Evolutionary conservation across 2,113 vertebrate species (phyloP).

Genomic region (Thunnus thynnus): DNA sequence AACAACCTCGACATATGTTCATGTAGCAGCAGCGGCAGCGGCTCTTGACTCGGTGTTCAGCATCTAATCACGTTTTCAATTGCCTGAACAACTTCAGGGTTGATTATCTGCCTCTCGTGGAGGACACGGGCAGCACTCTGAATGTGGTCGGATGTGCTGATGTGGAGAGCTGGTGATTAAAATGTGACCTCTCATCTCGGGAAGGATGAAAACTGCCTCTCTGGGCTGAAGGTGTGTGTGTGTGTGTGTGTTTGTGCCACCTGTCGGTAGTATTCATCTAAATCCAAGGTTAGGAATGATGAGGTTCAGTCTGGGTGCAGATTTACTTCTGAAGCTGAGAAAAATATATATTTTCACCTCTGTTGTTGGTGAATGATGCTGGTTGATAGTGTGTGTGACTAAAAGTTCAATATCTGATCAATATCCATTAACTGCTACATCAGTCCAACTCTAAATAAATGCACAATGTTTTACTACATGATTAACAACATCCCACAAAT

Average conservation of each 20-base stretch:
- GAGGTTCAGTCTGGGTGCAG: no score
- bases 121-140: slow-evolving; percentile 38
- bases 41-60: slow-evolving; percentile 2
- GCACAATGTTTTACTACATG: no score
- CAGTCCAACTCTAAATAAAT: not conserved
- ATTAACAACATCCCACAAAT: no score
- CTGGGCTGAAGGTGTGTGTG: no score
- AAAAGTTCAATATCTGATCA: not conserved
- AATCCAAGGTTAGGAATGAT: no score
- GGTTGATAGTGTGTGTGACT: not conserved
- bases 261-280: no score
- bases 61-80: slow-evolving; percentile 70
- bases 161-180: slow-evolving; percentile 76
- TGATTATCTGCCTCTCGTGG: slow-evolving; percentile 66
- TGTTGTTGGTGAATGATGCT: not conserved
- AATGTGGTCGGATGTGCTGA: slow-evolving; percentile 34
- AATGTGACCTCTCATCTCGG: slow-evolving; percentile 23
- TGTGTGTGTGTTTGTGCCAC: no score
- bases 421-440: not conserved
- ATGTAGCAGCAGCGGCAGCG: slow-evolving; percentile 8
- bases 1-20: slow-evolving; percentile 11
- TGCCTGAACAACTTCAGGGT: slow-evolving; percentile 60
- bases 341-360: not conserved
- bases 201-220: no score
- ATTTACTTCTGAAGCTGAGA: not conserved